Percentiles rank a stretch among this genome's conserved stretches.
These are phyloP conservation scores for Scrobipalpa costella DNA, from an alignment of 2,888 invertebrate genomes.

Conservation along the genomic window DNA sequence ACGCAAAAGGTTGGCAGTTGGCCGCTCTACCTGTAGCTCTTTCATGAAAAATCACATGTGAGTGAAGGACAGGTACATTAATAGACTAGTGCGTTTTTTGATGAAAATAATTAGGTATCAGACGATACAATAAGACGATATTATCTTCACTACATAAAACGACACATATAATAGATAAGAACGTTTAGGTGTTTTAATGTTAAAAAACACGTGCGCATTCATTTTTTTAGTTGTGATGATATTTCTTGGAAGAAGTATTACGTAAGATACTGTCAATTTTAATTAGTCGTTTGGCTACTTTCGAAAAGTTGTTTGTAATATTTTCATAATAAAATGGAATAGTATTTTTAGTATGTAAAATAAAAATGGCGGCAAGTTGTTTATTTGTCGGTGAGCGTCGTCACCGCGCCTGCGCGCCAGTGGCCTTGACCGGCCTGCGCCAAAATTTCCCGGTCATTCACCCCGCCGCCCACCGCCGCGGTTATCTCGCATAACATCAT, in stretches of 20 bases:
- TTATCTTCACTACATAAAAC: not conserved
- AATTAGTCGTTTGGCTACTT: not conserved
- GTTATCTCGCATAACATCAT: slow-evolving; percentile 70
- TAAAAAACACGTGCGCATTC: not conserved
- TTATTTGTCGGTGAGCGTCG: slow-evolving; percentile 30
- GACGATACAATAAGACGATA: not conserved
- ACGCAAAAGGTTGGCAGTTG: not conserved
- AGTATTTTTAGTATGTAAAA: not conserved
- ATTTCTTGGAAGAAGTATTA: slow-evolving; percentile 4
- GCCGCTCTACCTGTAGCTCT: slow-evolving; percentile 4
- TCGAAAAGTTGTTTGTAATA: not conserved
- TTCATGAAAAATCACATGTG: not conserved
- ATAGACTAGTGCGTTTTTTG: not conserved
- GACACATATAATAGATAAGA: not conserved
- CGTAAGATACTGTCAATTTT: not conserved
- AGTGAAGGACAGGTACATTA: not conserved
- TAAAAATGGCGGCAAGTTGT: slow-evolving; percentile 8
- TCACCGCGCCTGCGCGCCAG: slow-evolving; percentile 61
- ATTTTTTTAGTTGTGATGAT: not conserved
- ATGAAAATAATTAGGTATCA: not conserved
- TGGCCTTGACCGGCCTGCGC: slow-evolving; percentile 81
- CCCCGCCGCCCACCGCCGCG: slow-evolving; percentile 73
- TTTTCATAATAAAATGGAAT: not conserved
- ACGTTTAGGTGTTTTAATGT: not conserved
- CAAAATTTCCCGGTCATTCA: slow-evolving; percentile 79